Evolutionary conservation across 2,888 invertebrate genomes (phyloP).

Genomic region (Lasius fuliginosus): DNA sequence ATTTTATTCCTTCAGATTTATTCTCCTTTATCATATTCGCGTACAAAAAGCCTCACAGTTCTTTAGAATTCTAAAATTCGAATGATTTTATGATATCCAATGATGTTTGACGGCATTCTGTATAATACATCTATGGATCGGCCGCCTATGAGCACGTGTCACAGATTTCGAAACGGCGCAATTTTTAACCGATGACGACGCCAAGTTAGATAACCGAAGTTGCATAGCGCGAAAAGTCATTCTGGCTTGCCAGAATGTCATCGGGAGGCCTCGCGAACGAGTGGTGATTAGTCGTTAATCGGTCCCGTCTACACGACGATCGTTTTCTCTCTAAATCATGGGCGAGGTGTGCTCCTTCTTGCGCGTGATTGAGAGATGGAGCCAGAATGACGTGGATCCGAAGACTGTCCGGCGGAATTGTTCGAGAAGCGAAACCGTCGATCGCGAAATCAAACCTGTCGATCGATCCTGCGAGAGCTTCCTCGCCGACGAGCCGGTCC

Average conservation of each 20-base stretch:
- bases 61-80: not conserved
- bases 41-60: not conserved
- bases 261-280: conserved; percentile 23
- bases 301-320: conserved; percentile 54
- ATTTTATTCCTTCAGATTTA: not conserved
- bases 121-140: not conserved
- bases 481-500: conserved; percentile 72
- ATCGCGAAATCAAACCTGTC: conserved; percentile 23
- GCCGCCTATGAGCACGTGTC: not conserved
- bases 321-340: conserved; percentile 51
- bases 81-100: not conserved
- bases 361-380: conserved; percentile 48
- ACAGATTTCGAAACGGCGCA: conserved; percentile 63
- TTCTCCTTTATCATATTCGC: not conserved
- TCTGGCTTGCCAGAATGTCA: conserved; percentile 42
- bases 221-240: conserved; percentile 45
- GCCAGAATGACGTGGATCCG: not conserved
- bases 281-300: conserved; percentile 61
- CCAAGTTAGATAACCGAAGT: conserved; percentile 74
- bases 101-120: not conserved
- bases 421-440: conserved; percentile 25
- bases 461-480: conserved; percentile 55
- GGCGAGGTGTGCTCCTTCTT: conserved; percentile 60
- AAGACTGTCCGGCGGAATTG: conserved; percentile 33
- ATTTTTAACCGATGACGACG: conserved; percentile 77